Conservation (phyloP, 1,140 invertebrate species). For the Diachasmimorpha longicaudata region DNA sequence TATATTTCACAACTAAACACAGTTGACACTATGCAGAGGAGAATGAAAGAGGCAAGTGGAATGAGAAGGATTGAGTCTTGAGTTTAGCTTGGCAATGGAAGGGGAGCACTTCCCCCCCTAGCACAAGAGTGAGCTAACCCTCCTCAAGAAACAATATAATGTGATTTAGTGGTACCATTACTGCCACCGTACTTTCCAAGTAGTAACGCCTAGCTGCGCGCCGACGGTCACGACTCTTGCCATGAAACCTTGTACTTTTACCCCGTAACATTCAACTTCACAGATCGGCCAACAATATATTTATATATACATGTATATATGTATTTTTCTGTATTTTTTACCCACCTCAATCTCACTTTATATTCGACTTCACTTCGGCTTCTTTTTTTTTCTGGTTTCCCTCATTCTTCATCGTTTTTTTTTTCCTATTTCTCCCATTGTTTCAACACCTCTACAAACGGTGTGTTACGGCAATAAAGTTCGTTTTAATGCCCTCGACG, state of each 20-base stretch:
- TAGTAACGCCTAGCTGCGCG: constrained; percentile 10
- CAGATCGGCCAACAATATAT: background rate
- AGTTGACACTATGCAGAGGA: background rate
- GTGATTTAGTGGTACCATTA: constrained; percentile 28
- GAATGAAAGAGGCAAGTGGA: background rate
- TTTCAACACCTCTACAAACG: constrained; percentile 6
- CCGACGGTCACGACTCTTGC: background rate
- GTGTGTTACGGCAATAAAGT: constrained; percentile 18
- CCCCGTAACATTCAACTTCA: background rate
- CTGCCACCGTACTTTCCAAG: constrained; percentile 28
- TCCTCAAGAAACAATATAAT: constrained; percentile 30
- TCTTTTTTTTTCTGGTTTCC: background rate
- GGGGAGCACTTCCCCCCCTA: background rate
- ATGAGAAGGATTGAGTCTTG: background rate
- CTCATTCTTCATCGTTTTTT: background rate
- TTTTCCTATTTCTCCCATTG: background rate
- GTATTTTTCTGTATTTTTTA: background rate
- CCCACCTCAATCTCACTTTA: background rate
- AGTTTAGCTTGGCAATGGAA: background rate
- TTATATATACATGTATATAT: background rate
- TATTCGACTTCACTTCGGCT: background rate
- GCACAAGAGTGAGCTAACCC: constrained; percentile 1
- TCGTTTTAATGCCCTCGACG: constrained; percentile 13
- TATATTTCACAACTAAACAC: background rate
- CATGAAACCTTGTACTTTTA: background rate